Conservation (phyloP, 2,113 vertebrate species). For the Sterrhoptilus dennistouni region DNA sequence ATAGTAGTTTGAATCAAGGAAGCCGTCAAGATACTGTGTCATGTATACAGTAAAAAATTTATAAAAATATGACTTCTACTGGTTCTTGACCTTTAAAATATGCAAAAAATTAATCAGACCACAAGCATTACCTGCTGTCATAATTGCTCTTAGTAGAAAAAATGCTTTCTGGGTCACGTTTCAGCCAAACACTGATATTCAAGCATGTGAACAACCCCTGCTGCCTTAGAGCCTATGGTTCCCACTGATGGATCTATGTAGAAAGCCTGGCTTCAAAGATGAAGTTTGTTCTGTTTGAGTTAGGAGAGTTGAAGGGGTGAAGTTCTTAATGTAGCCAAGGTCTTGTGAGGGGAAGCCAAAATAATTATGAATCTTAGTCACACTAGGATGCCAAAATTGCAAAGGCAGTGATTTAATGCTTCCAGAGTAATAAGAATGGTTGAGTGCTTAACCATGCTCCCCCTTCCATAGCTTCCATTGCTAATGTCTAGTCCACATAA, state of each 20-base stretch:
- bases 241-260: neutral
- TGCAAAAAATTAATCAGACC: neutral
- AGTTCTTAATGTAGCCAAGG: neutral
- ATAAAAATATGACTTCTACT: neutral
- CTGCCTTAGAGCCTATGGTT: neutral
- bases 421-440: neutral
- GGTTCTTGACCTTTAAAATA: neutral
- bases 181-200: neutral
- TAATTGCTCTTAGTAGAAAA: neutral
- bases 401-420: slow-evolving; percentile 14
- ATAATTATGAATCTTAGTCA: neutral
- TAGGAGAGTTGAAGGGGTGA: neutral
- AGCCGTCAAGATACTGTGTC: neutral
- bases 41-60: neutral
- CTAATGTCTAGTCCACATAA: neutral
- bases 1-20: neutral
- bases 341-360: neutral
- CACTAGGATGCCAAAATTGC: neutral
- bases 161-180: fast-evolving
- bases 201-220: neutral
- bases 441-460: neutral
- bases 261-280: neutral
- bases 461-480: neutral
- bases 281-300: neutral
- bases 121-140: neutral